phyloP scores from a whole-genome alignment of 2,888 invertebrate species.

The Philereme transversata region DNA sequence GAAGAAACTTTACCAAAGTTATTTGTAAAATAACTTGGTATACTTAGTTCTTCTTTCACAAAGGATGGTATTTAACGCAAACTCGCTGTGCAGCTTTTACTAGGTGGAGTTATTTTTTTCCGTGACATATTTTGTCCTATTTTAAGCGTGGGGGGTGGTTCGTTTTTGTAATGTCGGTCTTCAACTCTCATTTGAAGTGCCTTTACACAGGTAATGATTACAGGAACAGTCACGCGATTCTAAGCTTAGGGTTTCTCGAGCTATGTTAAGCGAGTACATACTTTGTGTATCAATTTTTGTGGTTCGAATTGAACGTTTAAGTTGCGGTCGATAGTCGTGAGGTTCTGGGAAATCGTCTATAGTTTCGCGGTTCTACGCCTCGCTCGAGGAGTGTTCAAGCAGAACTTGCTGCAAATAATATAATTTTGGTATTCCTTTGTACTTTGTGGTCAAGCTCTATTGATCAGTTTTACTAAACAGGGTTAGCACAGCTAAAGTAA shows the following conservation, averaged over 20 bases:
- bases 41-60: conserved; percentile 44
- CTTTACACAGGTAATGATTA: conserved; percentile 43
- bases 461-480: too few species aligned
- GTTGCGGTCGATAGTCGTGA: conserved; percentile 38
- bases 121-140: conserved; percentile 18
- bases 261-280: conserved; percentile 30
- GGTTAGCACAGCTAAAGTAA: too few species aligned
- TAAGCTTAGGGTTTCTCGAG: conserved; percentile 45
- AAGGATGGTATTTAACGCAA: conserved; percentile 54
- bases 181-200: conserved; percentile 43
- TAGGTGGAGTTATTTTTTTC: conserved; percentile 42
- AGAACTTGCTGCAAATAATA: background rate
- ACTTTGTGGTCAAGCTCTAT: too few species aligned
- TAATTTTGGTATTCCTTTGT: too few species aligned
- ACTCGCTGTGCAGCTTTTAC: conserved; percentile 44
- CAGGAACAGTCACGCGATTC: conserved; percentile 51
- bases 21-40: conserved; percentile 49
- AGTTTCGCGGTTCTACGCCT: conserved; percentile 40
- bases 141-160: conserved; percentile 24
- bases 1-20: conserved; percentile 52
- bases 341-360: conserved; percentile 36
- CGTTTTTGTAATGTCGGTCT: conserved; percentile 40
- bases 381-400: conserved; percentile 31
- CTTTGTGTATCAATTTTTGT: conserved; percentile 30
- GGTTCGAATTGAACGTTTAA: conserved; percentile 23